Percentiles rank a stretch among this genome's conserved stretches.
Conservation (phyloP, 2,797 vertebrate species). For the Gymnothorax javanicus region DNA sequence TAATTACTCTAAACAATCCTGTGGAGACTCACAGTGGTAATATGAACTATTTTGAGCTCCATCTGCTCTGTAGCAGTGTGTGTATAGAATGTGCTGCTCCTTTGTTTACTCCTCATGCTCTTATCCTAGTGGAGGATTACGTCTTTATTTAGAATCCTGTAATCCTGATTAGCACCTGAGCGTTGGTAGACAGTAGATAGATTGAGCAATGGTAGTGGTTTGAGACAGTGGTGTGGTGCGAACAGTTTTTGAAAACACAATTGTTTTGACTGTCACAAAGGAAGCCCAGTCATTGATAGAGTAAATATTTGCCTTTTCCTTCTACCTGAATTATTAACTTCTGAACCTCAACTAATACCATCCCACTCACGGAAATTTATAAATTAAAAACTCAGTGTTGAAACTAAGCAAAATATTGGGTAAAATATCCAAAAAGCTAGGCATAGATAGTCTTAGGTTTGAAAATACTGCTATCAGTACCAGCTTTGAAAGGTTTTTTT, state of each 20-base stretch:
- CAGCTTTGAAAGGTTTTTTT: no score
- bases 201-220: neutral
- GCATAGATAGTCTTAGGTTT: no score
- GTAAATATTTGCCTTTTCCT: neutral
- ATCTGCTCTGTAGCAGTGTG: constrained; percentile 3
- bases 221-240: neutral
- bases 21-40: constrained; percentile 11
- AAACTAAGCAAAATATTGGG: neutral
- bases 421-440: neutral
- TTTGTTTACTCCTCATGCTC: constrained; percentile 25
- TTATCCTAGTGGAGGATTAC: constrained; percentile 65
- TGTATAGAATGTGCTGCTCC: neutral
- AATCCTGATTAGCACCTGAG: constrained; percentile 64
- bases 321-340: neutral
- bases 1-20: neutral
- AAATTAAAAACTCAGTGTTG: neutral
- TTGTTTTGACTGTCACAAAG: neutral
- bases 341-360: neutral
- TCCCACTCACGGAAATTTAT: neutral
- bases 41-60: constrained; percentile 40
- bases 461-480: no score
- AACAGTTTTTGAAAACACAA: neutral
- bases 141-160: constrained; percentile 71
- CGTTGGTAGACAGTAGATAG: neutral
- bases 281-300: neutral